Evolutionary conservation across 2,888 invertebrate genomes (phyloP).

Genomic region (Eupithecia exiguata): DNA sequence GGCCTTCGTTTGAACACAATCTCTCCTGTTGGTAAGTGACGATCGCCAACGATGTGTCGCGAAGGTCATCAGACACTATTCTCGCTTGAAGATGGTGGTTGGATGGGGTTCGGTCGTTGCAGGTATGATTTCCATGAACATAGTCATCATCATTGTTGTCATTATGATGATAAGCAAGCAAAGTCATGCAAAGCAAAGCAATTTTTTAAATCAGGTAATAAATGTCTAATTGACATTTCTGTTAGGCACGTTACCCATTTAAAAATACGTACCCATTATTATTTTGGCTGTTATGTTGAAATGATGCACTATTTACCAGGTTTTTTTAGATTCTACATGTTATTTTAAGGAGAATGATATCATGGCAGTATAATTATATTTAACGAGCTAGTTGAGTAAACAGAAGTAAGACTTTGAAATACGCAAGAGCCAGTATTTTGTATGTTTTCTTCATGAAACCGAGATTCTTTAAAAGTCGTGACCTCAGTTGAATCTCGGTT

Average conservation of each 20-base stretch:
- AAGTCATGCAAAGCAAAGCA: background rate
- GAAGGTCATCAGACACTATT: background rate
- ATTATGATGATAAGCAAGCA: background rate
- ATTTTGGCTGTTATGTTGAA: background rate
- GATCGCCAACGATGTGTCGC: too few relatives aligned
- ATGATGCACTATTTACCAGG: background rate
- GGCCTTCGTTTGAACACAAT: background rate
- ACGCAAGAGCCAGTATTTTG: background rate
- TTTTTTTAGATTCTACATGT: background rate
- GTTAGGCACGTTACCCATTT: too few relatives aligned
- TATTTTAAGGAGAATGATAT: background rate
- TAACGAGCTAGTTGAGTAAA: background rate
- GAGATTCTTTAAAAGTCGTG: slow-evolving; percentile 49
- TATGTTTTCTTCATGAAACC: slow-evolving; percentile 32
- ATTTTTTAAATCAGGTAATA: background rate
- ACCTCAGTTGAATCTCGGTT: slow-evolving; percentile 46
- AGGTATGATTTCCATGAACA: background rate
- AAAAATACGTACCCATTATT: background rate
- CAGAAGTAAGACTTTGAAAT: too few relatives aligned
- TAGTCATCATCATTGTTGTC: background rate
- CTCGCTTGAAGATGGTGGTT: background rate
- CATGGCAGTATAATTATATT: background rate
- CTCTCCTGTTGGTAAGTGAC: background rate
- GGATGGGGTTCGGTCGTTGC: background rate
- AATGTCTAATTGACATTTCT: too few relatives aligned